phyloP scores from a whole-genome alignment of 2,888 invertebrate species.

The Athetis lepigone region DNA sequence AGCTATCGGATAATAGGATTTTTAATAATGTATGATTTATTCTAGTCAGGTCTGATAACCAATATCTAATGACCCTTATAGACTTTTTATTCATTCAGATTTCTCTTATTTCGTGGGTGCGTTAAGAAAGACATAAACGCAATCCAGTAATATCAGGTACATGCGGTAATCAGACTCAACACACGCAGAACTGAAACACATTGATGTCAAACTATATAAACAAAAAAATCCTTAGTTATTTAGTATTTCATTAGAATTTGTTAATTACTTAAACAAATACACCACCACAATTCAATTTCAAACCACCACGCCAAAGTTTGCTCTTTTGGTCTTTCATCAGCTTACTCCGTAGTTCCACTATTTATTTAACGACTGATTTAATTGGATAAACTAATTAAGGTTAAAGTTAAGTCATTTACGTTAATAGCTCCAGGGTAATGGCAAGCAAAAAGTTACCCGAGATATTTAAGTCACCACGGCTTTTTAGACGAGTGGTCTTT shows the following conservation, averaged over 20 bases:
- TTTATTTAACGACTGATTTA: slow-evolving; percentile 40
- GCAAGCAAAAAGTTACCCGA: slow-evolving; percentile 28
- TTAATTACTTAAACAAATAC: neutral
- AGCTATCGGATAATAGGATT: neutral
- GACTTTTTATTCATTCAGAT: too few relatives aligned
- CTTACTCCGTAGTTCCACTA: slow-evolving; percentile 10
- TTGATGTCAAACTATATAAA: neutral
- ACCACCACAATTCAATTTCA: neutral
- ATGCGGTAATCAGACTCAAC: too few relatives aligned
- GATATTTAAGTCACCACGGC: slow-evolving; percentile 4
- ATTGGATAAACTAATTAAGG: slow-evolving; percentile 48
- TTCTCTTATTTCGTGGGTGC: too few relatives aligned
- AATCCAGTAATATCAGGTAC: too few relatives aligned
- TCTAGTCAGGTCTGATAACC: too few relatives aligned
- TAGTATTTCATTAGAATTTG: neutral
- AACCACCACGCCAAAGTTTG: neutral
- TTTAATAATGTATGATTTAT: neutral
- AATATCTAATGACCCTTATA: too few relatives aligned
- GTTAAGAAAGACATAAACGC: too few relatives aligned
- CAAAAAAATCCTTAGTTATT: neutral
- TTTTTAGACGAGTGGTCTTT: slow-evolving; percentile 22
- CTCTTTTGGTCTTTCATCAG: slow-evolving; percentile 1
- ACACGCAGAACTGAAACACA: too few relatives aligned
- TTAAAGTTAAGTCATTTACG: slow-evolving; percentile 48
- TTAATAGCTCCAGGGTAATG: slow-evolving; percentile 34